Evolutionary conservation across 2,888 invertebrate genomes (phyloP).

Genomic region (Dysmachus trigonus): DNA sequence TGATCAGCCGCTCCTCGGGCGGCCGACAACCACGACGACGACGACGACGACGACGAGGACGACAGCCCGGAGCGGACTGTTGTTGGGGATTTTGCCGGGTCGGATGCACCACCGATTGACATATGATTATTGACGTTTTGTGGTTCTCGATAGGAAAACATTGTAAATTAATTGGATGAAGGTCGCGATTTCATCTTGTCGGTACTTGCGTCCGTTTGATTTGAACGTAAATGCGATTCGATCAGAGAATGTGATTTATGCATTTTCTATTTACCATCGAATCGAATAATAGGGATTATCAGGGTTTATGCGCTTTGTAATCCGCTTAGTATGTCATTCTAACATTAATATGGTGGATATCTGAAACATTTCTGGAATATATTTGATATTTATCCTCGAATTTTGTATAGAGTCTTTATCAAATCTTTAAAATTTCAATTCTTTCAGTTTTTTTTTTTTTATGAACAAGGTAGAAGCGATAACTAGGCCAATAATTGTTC

Average conservation of each 20-base stretch:
- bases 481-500: no score
- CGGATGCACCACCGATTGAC: conserved; percentile 13
- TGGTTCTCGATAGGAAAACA: neutral
- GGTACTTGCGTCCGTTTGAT: neutral
- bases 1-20: conserved; percentile 44
- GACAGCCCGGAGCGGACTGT: neutral
- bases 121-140: conserved; percentile 27
- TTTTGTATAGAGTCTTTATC: no score
- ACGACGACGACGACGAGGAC: neutral
- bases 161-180: conserved; percentile 25
- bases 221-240: neutral
- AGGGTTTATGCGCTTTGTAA: neutral
- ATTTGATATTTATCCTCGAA: no score
- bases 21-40: neutral
- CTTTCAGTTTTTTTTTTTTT: no score
- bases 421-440: no score
- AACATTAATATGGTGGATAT: no score
- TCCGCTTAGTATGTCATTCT: no score
- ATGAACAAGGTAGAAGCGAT: no score
- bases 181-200: neutral
- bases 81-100: neutral
- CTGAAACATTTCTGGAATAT: no score
- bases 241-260: neutral
- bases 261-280: neutral
- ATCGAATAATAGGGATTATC: neutral